These are phyloP conservation scores for Drosophila kanapiae DNA, from an alignment of 1,140 invertebrate species.

Conservation along the genomic window DNA sequence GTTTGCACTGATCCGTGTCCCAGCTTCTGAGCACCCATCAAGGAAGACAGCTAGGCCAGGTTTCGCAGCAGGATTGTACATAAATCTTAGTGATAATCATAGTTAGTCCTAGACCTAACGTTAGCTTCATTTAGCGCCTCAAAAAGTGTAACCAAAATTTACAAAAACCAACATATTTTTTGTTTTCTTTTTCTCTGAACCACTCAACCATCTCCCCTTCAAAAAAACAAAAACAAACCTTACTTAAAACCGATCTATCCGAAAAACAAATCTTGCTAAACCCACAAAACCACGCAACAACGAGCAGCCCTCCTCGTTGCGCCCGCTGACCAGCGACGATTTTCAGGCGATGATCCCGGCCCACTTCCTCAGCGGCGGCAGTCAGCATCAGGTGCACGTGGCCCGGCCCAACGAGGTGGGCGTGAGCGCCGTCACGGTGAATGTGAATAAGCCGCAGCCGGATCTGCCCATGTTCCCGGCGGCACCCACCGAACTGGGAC, in stretches of 20 bases:
- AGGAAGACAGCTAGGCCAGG: conserved; percentile 18
- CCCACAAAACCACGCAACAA: conserved; percentile 48
- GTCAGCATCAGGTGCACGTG: conserved; percentile 83
- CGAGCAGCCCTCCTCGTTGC: conserved; percentile 87
- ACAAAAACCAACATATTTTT: conserved; percentile 80
- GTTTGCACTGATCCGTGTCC: conserved; percentile 33
- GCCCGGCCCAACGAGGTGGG: conserved; percentile 83
- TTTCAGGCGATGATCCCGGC: conserved; percentile 97
- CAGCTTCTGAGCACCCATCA: conserved; percentile 37
- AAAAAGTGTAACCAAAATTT: conserved; percentile 72
- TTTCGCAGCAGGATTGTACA: conserved; percentile 29
- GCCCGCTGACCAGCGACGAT: conserved; percentile 95
- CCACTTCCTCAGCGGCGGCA: conserved; percentile 90
- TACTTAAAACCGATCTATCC: conserved; percentile 60
- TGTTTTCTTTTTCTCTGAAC: conserved; percentile 73
- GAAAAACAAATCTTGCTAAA: conserved; percentile 49
- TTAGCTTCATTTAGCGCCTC: conserved; percentile 30
- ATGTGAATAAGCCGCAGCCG: conserved; percentile 89
- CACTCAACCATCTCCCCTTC: conserved; percentile 42
- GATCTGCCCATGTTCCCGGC: conserved; percentile 91
- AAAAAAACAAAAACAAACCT: conserved; percentile 40
- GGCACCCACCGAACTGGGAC: conserved; percentile 92
- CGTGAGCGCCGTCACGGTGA: conserved; percentile 88
- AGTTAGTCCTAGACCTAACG: conserved; percentile 60
- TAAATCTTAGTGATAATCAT: conserved; percentile 30